Base-by-base conservation (phyloP, 1,140 invertebrate genomes). In the Onthophagus taurus region DNA sequence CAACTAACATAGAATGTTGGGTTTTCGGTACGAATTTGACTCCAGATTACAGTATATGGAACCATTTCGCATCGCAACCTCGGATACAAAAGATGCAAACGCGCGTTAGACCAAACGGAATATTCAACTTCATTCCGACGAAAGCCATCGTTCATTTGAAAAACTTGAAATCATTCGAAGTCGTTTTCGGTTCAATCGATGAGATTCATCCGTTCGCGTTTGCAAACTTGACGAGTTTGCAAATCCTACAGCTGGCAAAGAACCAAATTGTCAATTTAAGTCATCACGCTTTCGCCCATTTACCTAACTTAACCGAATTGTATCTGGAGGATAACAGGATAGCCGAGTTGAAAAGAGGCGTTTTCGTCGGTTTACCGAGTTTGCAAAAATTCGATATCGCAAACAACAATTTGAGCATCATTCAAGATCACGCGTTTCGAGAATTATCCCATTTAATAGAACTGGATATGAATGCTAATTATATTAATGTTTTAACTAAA, bases 101-200 rank as follows among this genome's bases (percentile, higher is more conserved):
- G 50, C 76, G 78, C 52, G 72, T 85, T 5, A 74, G 78, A 34
- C 70, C 72, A 13, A 72, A 76, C 46, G 78, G 77, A 3, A 72
- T 71, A 7, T 63, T 85, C 14, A 72, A 71, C 17, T 81, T 78
- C 54, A 72, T 86, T 33, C 83, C 83, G 1, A 81, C 76, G 1
- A 72, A 72, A 54, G 72, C 78, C 14, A 64, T 86, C 9, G 68
- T 71, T 19, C 74, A 77, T 51, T 63, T 86, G 50, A 76, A 72
- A 45, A 72, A 77, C 44, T 64, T 87, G 30, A 71, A 70, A 54
- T 72, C 69, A 23, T 68, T 86, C 46, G 72, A 73, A 54, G 77
- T 87, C 34, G 72, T 78, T 48, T 83, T 85, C 53, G 81, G 78
- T 0, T 78, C 72, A 38, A 79, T 88, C 39, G 64, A 74, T 31